Conservation (phyloP, 2,113 vertebrate genomes). For the Heloderma charlesbogerti region DNA sequence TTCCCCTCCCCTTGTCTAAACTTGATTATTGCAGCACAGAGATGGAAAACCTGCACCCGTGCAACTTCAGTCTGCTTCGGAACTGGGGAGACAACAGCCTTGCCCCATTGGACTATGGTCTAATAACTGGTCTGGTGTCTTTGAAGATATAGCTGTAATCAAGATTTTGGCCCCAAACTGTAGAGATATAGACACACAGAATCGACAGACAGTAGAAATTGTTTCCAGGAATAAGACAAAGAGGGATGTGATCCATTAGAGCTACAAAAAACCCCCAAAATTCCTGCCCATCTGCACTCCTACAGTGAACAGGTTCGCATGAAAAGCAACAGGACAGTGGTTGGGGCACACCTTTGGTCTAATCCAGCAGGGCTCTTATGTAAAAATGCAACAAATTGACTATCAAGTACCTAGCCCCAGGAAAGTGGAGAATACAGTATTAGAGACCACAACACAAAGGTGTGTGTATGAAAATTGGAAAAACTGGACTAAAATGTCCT, state of each 20-base stretch:
- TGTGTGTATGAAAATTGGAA: not conserved
- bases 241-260: not conserved
- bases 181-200: not conserved
- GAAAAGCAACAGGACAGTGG: not conserved
- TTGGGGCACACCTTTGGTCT: not conserved
- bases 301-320: not conserved
- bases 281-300: conserved; percentile 21
- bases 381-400: not conserved
- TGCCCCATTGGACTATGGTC: not conserved
- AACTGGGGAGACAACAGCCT: not conserved
- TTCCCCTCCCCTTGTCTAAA: not conserved
- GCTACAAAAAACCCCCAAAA: not conserved
- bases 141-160: not conserved
- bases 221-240: not conserved
- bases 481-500: not conserved
- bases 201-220: not conserved
- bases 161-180: not conserved
- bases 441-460: not conserved
- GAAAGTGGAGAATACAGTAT: too few species aligned
- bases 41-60: not conserved
- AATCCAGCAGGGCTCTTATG: not conserved
- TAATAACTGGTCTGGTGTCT: not conserved
- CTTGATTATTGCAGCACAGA: not conserved
- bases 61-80: not conserved
- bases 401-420: not conserved